Base-by-base conservation (phyloP, 2,888 invertebrate genomes). In the Apodemia mormo region DNA sequence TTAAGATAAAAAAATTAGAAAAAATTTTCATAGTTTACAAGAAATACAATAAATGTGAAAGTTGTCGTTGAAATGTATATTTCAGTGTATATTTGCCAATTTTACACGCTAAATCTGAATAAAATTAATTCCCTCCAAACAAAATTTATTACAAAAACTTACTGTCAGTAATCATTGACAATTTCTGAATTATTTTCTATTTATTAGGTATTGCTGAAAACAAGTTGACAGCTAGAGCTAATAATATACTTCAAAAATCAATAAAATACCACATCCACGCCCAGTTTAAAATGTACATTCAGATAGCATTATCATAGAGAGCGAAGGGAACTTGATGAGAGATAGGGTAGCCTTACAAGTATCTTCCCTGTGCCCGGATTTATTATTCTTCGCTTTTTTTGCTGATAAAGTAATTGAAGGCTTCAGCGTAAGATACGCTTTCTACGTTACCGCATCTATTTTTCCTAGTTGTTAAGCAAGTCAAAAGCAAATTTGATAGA, bases 321-420 rank as follows among this genome's bases (percentile, higher is more conserved):
- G 49, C 67, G 67, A 52, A 67, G 67, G 67, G 67, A 54, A 30
- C 49, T 67, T 33, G 52, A 67, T 52, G 67, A 67, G 67, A 64
- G 71, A 69, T 67, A 67, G 73, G 72, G 70, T 70, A 73, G 65
- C 54, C 70, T 67, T 30, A 33, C 71, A 64, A 64, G 64, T 61
- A 61, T 61, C 61, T 64, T 64, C 14, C 66, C 73, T 65, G 37
- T 58, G 69, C 71, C 68, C 72, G 70, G 64, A 72, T 74, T 72
- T 74, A 71, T 69, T 72, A 72, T 74, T 69, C 69, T 66, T 66
- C 69, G 69, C 71, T 64, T 70, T 69, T 22, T 71, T 70, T 54
- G 49, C 68, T 66, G 70, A 72, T 73, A 72, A 64, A 33, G 33
- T 64, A 64, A 64, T 64, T 64, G 61, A 64, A n/a, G n/a, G 61